Base-by-base conservation (phyloP, 2,888 invertebrate genomes). In the Sepioteuthis lessoniana region DNA sequence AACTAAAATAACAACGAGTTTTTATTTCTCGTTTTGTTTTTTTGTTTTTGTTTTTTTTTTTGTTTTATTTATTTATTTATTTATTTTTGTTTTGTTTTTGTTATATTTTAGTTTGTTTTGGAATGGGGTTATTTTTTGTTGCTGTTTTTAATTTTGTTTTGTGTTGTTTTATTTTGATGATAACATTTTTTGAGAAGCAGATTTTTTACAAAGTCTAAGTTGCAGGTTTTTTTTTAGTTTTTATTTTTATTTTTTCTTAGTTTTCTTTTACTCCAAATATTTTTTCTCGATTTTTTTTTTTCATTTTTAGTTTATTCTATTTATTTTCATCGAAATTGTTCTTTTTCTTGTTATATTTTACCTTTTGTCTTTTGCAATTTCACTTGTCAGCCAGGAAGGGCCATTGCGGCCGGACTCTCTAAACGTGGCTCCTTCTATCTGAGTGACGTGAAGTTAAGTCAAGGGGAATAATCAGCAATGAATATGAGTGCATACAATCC, bases 381-480 rank as follows among this genome's bases (percentile, higher is more conserved):
- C 76, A 76, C n/a, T 76, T 76, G 76, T 76, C 76, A 76, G n/a
- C 76, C n/a, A 76, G n/a, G 35, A 76, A 76, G 76, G 76, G 76
- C 16, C 76, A 76, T 76, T 76, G n/a, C 76, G 76, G 76, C 76
- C 76, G 76, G 76, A 76, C n/a, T 76, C 76, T 76, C n/a, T 76
- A n/a, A 76, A 76, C n/a, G n/a, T 76, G 76, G 35, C 76, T 76
- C 76, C 76, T n/a, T 76, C 76, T 76, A 76, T 76, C 76, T 76
- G 76, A 76, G 76, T 76, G 76, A 76, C 76, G 76, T 76, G 76
- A n/a, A 76, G 76, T 76, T n/a, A 76, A 76, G 76, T 76, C 76
- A 76, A 76, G 76, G 76, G 76, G 76, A 76, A 76, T 76, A 76
- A 76, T 76, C 76, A 76, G 76, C 76, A 76, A 76, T 76, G 76